phyloP scores from a whole-genome alignment of 2,888 invertebrate genomes.

The Mythimna lalbum region DNA sequence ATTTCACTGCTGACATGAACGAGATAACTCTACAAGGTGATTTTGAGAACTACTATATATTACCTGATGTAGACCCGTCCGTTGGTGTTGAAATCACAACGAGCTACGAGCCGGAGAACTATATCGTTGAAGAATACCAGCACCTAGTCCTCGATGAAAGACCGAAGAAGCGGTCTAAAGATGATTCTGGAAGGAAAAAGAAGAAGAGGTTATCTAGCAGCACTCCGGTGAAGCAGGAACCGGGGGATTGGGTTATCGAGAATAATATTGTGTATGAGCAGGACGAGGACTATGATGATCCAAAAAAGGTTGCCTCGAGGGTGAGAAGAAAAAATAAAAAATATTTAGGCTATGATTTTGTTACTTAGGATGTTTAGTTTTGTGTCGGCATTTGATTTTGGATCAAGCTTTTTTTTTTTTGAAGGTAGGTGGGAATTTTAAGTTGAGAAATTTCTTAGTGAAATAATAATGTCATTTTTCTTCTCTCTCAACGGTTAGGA shows the following conservation, averaged over 20 bases:
- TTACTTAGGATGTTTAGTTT: conserved; percentile 78
- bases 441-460: background rate
- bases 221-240: conserved; percentile 72
- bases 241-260: conserved; percentile 82
- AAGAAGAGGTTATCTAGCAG: conserved; percentile 70
- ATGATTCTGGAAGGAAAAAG: conserved; percentile 75
- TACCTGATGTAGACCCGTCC: conserved; percentile 86
- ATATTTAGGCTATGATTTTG: conserved; percentile 86
- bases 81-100: conserved; percentile 86
- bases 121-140: conserved; percentile 84
- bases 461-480: too few species aligned
- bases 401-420: conserved; percentile 21
- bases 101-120: conserved; percentile 85
- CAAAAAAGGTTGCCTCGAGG: conserved; percentile 77
- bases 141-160: conserved; percentile 82
- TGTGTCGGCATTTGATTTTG: conserved; percentile 87
- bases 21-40: conserved; percentile 84
- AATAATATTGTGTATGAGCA: conserved; percentile 81
- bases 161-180: conserved; percentile 77
- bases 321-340: conserved; percentile 89
- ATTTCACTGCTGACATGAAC: conserved; percentile 85
- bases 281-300: conserved; percentile 81
- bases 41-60: conserved; percentile 87
- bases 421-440: conserved; percentile 15
- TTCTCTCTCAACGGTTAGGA: too few species aligned